phyloP scores from a whole-genome alignment of 2,888 invertebrate species.

The Muscina levida region DNA sequence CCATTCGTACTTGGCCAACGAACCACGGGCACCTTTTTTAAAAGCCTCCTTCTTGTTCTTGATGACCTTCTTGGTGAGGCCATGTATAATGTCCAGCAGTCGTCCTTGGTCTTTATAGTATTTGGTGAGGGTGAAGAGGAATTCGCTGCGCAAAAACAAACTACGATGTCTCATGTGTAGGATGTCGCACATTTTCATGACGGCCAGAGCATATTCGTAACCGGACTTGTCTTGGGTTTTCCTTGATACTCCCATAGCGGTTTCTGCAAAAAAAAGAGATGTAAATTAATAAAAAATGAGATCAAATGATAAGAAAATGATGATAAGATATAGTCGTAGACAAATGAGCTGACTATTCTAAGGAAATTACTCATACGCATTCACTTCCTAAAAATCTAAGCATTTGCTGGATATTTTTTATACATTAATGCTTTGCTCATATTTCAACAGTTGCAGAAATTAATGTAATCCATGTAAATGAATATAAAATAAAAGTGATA shows the following conservation, averaged over 20 bases:
- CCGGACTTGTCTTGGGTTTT: slow-evolving; percentile 90
- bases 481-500: no score
- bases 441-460: no score
- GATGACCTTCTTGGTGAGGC: slow-evolving; percentile 89
- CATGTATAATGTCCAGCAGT: slow-evolving; percentile 88
- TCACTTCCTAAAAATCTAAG: no score
- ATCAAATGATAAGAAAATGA: neutral
- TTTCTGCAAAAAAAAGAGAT: slow-evolving; percentile 82
- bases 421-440: no score
- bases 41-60: slow-evolving; percentile 88
- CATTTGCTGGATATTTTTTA: no score
- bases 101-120: slow-evolving; percentile 88
- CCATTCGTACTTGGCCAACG: slow-evolving; percentile 75
- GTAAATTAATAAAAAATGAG: neutral
- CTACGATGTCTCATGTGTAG: slow-evolving; percentile 90
- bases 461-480: no score
- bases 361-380: neutral
- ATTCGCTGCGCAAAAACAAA: slow-evolving; percentile 88
- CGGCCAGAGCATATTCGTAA: slow-evolving; percentile 92
- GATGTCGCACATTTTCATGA: slow-evolving; percentile 94
- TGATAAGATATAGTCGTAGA: neutral
- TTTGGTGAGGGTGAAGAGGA: slow-evolving; percentile 88
- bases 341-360: neutral
- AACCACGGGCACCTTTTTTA: slow-evolving; percentile 83
- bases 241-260: slow-evolving; percentile 93